Conservation (phyloP, 2,797 vertebrate genomes). For the Clarias fuscus region DNA sequence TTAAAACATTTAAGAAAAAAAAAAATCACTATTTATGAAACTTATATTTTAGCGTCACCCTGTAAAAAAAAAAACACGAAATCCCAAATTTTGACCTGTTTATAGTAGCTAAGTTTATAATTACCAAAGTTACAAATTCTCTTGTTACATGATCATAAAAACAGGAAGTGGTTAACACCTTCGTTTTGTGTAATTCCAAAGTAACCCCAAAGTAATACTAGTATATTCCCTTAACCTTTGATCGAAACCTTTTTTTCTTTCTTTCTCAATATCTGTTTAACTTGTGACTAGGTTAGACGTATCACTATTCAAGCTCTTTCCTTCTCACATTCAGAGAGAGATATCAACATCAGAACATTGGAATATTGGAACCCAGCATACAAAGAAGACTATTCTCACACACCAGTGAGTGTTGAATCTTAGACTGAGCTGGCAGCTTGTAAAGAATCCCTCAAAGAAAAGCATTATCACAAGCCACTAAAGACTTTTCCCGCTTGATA, state of each 20-base stretch:
- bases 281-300: constrained; percentile 24
- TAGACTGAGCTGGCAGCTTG: constrained; percentile 67
- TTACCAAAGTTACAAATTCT: neutral
- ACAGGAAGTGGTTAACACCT: constrained; percentile 15
- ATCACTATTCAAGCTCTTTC: constrained; percentile 39
- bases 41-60: neutral
- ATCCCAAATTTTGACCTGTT: neutral
- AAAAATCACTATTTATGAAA: neutral
- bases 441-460: constrained; percentile 55
- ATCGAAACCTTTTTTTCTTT: constrained; percentile 24
- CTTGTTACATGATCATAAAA: neutral
- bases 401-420: constrained; percentile 52
- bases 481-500: constrained; percentile 49
- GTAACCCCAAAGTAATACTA: neutral
- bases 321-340: constrained; percentile 57
- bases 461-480: constrained; percentile 64
- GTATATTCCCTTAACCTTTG: neutral
- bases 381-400: constrained; percentile 72
- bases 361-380: constrained; percentile 54
- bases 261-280: constrained; percentile 38
- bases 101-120: neutral
- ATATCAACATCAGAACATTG: constrained; percentile 58
- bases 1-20: constrained; percentile 7
- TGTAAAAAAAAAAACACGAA: neutral
- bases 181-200: constrained; percentile 1